These are phyloP conservation scores for Lampris megalopsis DNA, from an alignment of 2,113 vertebrate species.

Conservation along the genomic window DNA sequence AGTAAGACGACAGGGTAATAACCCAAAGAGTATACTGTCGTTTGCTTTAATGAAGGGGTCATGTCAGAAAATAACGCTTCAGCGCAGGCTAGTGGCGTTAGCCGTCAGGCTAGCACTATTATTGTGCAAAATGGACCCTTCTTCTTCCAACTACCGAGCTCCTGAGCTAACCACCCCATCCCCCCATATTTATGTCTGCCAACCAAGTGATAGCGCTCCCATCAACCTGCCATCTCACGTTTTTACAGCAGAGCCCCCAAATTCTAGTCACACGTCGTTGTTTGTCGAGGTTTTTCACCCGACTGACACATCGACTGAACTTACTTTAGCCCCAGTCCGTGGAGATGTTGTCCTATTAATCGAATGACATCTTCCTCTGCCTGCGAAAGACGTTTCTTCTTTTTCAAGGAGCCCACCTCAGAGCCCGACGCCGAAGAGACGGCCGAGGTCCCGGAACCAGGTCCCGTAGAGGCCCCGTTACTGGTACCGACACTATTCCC, in stretches of 20 bases:
- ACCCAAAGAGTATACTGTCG: neutral
- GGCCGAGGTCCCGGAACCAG: slow-evolving; percentile 77
- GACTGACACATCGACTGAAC: slow-evolving; percentile 76
- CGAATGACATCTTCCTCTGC: slow-evolving; percentile 98
- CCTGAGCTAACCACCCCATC: slow-evolving; percentile 77
- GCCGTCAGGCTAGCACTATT: slow-evolving; percentile 67
- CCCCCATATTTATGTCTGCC: slow-evolving; percentile 81
- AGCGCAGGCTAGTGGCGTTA: slow-evolving; percentile 63
- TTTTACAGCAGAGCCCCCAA: slow-evolving; percentile 12
- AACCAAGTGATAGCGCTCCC: slow-evolving; percentile 61
- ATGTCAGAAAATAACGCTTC: slow-evolving; percentile 39
- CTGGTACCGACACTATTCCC: slow-evolving; percentile 86
- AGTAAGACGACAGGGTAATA: neutral
- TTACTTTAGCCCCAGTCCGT: slow-evolving; percentile 98
- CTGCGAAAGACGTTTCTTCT: slow-evolving; percentile 96
- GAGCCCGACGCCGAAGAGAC: slow-evolving; percentile 79
- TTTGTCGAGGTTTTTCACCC: slow-evolving; percentile 13
- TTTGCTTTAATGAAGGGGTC: slow-evolving; percentile 11
- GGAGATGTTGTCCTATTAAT: slow-evolving; percentile 98
- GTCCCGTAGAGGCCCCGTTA: slow-evolving; percentile 83
- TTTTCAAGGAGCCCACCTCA: slow-evolving; percentile 89
- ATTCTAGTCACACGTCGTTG: neutral
- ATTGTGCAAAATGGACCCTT: slow-evolving; percentile 86
- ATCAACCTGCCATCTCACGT: slow-evolving; percentile 41
- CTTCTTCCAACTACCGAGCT: slow-evolving; percentile 73